phyloP scores from a whole-genome alignment of 2,888 invertebrate genomes.

The Amorpha juglandis region DNA sequence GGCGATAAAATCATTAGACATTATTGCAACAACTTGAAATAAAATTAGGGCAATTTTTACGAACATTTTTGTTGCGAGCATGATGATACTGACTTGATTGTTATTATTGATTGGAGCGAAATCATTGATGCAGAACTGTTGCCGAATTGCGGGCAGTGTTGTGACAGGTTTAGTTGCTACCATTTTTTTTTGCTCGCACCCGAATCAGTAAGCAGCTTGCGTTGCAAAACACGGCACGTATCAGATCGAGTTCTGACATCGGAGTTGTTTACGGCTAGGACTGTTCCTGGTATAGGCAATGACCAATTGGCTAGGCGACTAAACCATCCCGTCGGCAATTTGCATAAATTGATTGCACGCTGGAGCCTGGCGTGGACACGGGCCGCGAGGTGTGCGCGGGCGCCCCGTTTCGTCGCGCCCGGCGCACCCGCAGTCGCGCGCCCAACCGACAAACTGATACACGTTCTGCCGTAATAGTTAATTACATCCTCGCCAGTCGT shows the following conservation, averaged over 20 bases:
- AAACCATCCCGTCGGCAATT: constrained; percentile 74
- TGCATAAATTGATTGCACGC: constrained; percentile 81
- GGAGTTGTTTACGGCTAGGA: constrained; percentile 39
- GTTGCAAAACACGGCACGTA: constrained; percentile 31
- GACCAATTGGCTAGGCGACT: constrained; percentile 60
- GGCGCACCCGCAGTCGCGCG: constrained; percentile 73
- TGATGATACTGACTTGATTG: constrained; percentile 18
- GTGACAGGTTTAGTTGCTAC: constrained; percentile 46
- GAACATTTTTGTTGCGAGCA: background rate
- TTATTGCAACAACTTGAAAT: background rate
- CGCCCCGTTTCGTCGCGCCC: constrained; percentile 39
- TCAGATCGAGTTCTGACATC: constrained; percentile 34
- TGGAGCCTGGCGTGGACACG: constrained; percentile 56
- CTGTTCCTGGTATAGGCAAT: constrained; percentile 52
- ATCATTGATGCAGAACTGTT: constrained; percentile 55
- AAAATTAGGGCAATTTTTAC: background rate
- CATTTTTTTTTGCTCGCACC: constrained; percentile 24
- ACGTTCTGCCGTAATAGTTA: constrained; percentile 75
- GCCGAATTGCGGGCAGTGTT: constrained; percentile 61
- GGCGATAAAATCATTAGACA: background rate
- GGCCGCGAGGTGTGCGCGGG: constrained; percentile 59
- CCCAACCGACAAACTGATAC: constrained; percentile 79
- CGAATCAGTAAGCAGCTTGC: constrained; percentile 29
- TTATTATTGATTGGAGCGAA: constrained; percentile 39
- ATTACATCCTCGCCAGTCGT: constrained; percentile 74